A percentile compares a stretch with the other conserved stretches of the same genome.
These are phyloP conservation scores for Protaetia brevitarsis DNA, from an alignment of 1,140 invertebrate species.

Conservation along the genomic window DNA sequence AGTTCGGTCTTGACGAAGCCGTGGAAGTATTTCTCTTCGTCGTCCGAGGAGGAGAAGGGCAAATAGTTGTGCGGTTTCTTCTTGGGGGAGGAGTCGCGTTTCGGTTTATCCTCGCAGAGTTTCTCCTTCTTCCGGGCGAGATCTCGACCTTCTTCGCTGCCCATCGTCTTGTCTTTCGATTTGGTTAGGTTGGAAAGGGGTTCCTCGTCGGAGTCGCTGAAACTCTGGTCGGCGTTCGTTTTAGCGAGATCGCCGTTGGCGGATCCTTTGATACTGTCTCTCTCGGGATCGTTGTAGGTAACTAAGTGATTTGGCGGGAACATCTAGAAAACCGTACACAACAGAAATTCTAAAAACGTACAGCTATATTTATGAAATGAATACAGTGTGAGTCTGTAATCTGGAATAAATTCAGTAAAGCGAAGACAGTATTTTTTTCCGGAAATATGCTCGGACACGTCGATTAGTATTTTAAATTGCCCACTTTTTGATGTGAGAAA, in stretches of 20 bases:
- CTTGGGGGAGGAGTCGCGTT: conserved; percentile 39
- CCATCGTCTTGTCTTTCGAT: not conserved
- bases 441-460: too few species aligned
- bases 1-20: conserved; percentile 50
- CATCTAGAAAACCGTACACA: too few species aligned
- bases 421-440: too few species aligned
- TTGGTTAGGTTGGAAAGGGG: conserved; percentile 53
- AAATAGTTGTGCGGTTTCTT: conserved; percentile 46
- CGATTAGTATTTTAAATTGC: too few species aligned
- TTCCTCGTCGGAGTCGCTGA: conserved; percentile 60
- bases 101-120: conserved; percentile 36
- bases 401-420: too few species aligned
- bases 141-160: conserved; percentile 22
- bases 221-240: conserved; percentile 39
- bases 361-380: too few species aligned
- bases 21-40: conserved; percentile 56
- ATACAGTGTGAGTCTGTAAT: too few species aligned
- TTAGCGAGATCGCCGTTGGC: not conserved
- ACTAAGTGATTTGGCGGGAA: too few species aligned
- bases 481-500: too few species aligned
- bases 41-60: conserved; percentile 46
- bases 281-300: not conserved
- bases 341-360: too few species aligned
- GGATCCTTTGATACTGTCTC: not conserved
- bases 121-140: conserved; percentile 13